These are phyloP conservation scores for Etheostoma cragini DNA, from an alignment of 2,113 vertebrate genomes.

Conservation along the genomic window DNA sequence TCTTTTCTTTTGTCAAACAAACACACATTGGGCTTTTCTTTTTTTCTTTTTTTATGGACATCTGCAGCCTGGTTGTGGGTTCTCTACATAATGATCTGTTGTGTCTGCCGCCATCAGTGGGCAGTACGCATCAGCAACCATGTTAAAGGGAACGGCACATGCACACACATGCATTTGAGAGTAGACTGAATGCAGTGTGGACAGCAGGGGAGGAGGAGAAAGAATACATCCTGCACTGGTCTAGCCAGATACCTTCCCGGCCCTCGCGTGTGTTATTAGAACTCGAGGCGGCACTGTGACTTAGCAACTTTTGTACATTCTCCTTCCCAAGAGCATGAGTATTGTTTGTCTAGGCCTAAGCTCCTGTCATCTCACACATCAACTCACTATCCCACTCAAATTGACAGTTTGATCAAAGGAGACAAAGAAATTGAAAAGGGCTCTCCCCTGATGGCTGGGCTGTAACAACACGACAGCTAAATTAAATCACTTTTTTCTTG, in stretches of 20 bases:
- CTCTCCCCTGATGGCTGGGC: slow-evolving; percentile 73
- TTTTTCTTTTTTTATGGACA: slow-evolving; percentile 53
- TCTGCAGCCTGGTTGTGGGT: slow-evolving; percentile 60
- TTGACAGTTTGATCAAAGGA: slow-evolving; percentile 79
- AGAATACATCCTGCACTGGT: slow-evolving; percentile 48
- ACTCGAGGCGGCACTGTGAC: slow-evolving; percentile 48
- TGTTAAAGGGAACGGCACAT: slow-evolving; percentile 50
- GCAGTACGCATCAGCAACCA: slow-evolving; percentile 43
- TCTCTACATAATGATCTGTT: slow-evolving; percentile 67
- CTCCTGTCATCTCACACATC: slow-evolving; percentile 61
- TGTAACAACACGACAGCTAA: slow-evolving; percentile 77
- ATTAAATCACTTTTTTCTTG: slow-evolving; percentile 78
- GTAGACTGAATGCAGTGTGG: slow-evolving; percentile 38
- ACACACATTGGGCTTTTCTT: slow-evolving; percentile 15
- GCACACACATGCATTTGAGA: slow-evolving; percentile 21
- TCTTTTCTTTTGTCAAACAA: slow-evolving; percentile 11
- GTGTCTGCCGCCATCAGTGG: slow-evolving; percentile 46
- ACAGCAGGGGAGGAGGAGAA: slow-evolving; percentile 60
- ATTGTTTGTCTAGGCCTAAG: slow-evolving; percentile 51
- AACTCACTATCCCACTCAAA: slow-evolving; percentile 63
- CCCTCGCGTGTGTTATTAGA: slow-evolving; percentile 43
- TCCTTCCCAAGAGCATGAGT: slow-evolving; percentile 39
- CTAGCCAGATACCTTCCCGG: slow-evolving; percentile 32
- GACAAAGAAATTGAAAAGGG: slow-evolving; percentile 81
- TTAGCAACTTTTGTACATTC: slow-evolving; percentile 60